A percentile compares a stretch with the other conserved stretches of the same genome.
Conservation (phyloP, 2,797 vertebrate species). For the Mareca strepera region DNA sequence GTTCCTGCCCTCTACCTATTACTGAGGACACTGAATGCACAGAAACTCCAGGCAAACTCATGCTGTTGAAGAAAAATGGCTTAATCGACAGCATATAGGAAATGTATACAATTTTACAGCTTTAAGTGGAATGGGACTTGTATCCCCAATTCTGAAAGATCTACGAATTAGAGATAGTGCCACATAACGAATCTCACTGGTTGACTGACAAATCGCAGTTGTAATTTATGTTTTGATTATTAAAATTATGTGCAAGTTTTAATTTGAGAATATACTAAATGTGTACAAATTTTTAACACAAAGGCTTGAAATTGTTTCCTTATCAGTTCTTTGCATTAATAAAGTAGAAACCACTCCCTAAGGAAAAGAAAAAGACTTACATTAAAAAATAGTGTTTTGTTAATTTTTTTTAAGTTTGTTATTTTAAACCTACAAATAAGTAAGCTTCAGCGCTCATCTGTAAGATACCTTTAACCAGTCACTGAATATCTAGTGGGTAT, state of each 20-base stretch:
- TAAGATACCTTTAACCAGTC: background rate
- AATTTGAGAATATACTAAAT: background rate
- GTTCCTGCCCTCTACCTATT: background rate
- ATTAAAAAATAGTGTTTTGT: fast-evolving
- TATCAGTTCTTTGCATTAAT: background rate
- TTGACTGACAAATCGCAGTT: background rate
- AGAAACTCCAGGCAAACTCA: background rate
- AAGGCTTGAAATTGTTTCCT: background rate
- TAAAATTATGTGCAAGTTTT: background rate
- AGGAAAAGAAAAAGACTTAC: background rate
- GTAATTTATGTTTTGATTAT: background rate
- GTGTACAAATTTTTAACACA: background rate
- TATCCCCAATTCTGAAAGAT: background rate
- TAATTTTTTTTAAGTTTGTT: background rate
- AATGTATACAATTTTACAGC: background rate
- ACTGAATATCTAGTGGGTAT: background rate
- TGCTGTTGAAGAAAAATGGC: background rate
- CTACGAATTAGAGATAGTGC: background rate
- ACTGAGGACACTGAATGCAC: background rate
- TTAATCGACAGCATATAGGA: background rate
- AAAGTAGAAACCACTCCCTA: background rate
- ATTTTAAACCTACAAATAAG: background rate
- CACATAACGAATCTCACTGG: background rate
- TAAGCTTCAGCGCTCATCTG: background rate
- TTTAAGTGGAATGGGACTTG: background rate